Evolutionary conservation across 1,140 invertebrate species (phyloP).

Genomic region (Zaprionus taronus): DNA sequence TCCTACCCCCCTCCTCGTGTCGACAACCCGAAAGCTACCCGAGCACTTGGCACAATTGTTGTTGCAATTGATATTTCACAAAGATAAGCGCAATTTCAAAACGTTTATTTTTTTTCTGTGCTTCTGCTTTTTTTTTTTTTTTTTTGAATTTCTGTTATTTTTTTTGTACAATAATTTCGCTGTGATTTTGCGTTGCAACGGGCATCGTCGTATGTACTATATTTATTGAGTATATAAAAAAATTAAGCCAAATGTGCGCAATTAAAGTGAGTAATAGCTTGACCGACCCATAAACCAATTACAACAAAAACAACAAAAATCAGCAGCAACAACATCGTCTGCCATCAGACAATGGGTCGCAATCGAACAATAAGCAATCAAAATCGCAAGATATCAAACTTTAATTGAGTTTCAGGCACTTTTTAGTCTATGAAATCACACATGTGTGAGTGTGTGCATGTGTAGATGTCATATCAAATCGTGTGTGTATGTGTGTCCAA

Average conservation of each 20-base stretch:
- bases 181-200: conserved; percentile 59
- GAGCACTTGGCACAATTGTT: conserved; percentile 44
- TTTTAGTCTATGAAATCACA: conserved; percentile 47
- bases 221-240: conserved; percentile 52
- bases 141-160: conserved; percentile 30
- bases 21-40: conserved; percentile 18
- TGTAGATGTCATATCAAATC: background rate
- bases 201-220: conserved; percentile 20
- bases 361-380: conserved; percentile 66
- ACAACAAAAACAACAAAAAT: conserved; percentile 21
- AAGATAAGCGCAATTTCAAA: conserved; percentile 79
- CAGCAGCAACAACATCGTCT: conserved; percentile 30
- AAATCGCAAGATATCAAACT: conserved; percentile 67
- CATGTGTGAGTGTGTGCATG: background rate
- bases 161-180: conserved; percentile 58
- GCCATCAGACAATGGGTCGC: conserved; percentile 58
- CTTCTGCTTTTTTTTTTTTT: conserved; percentile 9
- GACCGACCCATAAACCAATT: conserved; percentile 51
- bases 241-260: conserved; percentile 79
- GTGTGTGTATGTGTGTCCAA: conserved; percentile 4
- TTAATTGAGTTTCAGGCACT: conserved; percentile 58
- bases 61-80: conserved; percentile 78
- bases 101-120: conserved; percentile 55
- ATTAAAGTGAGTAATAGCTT: conserved; percentile 77
- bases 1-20: background rate